Conservation (phyloP, 1,140 invertebrate genomes). For the Heliconius hewitsoni region DNA sequence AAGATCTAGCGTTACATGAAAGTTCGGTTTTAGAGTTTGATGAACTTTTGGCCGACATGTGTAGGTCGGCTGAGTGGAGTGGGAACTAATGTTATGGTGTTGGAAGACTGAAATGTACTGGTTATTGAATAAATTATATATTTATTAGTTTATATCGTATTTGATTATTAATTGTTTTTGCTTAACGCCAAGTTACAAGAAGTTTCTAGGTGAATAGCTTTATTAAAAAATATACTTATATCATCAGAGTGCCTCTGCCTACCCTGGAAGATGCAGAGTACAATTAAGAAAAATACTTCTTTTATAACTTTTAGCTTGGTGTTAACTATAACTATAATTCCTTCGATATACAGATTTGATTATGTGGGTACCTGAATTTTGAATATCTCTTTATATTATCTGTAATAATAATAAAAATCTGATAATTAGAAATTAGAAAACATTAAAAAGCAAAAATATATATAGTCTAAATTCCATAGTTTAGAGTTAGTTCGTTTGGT, state of each 20-base stretch:
- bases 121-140: slow-evolving; percentile 38
- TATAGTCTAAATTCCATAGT: not conserved
- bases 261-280: no score
- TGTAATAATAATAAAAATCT: not conserved
- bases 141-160: slow-evolving; percentile 27
- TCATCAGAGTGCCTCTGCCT: no score
- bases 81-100: slow-evolving; percentile 55
- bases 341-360: not conserved
- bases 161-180: slow-evolving; percentile 10
- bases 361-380: slow-evolving; percentile 2
- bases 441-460: not conserved
- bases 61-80: slow-evolving; percentile 68
- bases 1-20: slow-evolving; percentile 66
- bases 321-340: not conserved
- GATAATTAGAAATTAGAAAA: not conserved
- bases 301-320: not conserved
- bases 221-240: no score
- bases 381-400: not conserved
- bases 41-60: slow-evolving; percentile 73
- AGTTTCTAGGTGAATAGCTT: not conserved
- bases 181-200: not conserved
- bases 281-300: not conserved
- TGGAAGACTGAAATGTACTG: slow-evolving; percentile 61
- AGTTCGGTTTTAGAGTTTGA: slow-evolving; percentile 73
- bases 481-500: not conserved